A percentile compares a stretch with the other conserved stretches of the same genome.
Conservation (phyloP, 2,797 vertebrate species). For the Pangasius sanitwongsei region DNA sequence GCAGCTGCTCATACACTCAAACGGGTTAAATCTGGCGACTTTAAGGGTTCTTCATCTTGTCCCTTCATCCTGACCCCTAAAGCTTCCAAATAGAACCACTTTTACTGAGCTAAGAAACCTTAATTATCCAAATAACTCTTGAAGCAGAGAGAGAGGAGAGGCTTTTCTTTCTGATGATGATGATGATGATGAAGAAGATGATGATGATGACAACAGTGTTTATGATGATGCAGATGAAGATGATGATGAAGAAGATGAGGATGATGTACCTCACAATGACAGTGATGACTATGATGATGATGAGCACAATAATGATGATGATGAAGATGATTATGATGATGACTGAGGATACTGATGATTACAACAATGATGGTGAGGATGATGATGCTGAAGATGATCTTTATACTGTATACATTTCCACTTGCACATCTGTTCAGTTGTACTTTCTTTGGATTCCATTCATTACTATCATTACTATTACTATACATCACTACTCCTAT, state of each 20-base stretch:
- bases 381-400: not conserved
- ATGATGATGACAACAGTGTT: not conserved
- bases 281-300: not conserved
- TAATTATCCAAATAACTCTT: not conserved
- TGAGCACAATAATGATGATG: too few species aligned
- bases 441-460: not conserved
- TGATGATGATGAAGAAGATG: not conserved
- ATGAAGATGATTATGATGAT: too few species aligned
- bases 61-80: not conserved
- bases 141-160: not conserved
- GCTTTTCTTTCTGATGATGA: not conserved
- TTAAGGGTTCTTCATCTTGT: not conserved
- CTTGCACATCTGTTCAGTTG: not conserved
- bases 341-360: too few species aligned
- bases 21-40: not conserved
- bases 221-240: not conserved
- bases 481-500: not conserved
- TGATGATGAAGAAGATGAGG: not conserved
- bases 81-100: not conserved
- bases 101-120: not conserved
- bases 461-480: too few species aligned
- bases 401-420: too few species aligned
- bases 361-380: not conserved
- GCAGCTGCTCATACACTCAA: not conserved
- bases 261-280: not conserved